These are phyloP conservation scores for Nomada fabriciana DNA, from an alignment of 2,888 invertebrate genomes.

Conservation along the genomic window DNA sequence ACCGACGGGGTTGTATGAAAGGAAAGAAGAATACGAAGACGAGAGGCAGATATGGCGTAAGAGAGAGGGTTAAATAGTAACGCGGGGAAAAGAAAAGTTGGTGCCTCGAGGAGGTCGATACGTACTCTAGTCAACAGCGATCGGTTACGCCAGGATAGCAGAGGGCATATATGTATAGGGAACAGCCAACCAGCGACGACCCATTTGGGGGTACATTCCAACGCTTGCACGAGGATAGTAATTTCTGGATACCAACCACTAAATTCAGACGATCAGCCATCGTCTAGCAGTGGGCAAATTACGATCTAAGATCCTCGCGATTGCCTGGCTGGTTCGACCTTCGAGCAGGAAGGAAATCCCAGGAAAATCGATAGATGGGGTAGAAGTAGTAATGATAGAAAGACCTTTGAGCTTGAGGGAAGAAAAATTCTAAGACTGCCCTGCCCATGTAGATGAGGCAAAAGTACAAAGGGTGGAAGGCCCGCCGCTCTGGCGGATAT, in stretches of 20 bases:
- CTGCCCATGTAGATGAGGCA: slow-evolving; percentile 33
- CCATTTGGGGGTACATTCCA: slow-evolving; percentile 45
- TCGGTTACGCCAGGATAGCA: slow-evolving; percentile 73
- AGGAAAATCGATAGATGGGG: slow-evolving; percentile 30
- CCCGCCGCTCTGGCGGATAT: slow-evolving; percentile 80
- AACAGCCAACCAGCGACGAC: slow-evolving; percentile 53
- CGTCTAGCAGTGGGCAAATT: slow-evolving; percentile 26
- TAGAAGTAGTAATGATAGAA: slow-evolving; percentile 3
- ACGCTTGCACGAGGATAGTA: slow-evolving; percentile 42
- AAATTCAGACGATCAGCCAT: slow-evolving; percentile 47
- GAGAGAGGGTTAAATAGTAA: background rate
- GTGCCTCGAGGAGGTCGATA: slow-evolving; percentile 73
- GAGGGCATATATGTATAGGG: slow-evolving; percentile 20
- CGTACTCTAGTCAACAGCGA: slow-evolving; percentile 71
- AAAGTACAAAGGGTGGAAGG: slow-evolving; percentile 55
- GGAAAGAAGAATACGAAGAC: slow-evolving; percentile 1
- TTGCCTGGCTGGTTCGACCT: slow-evolving; percentile 35
- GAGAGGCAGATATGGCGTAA: slow-evolving; percentile 5
- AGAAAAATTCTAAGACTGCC: slow-evolving; percentile 29
- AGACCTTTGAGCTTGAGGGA: slow-evolving; percentile 16
- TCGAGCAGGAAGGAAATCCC: slow-evolving; percentile 21
- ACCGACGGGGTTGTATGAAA: slow-evolving; percentile 30
- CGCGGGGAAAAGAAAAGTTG: slow-evolving; percentile 50
- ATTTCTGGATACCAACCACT: slow-evolving; percentile 48
- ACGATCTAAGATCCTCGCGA: slow-evolving; percentile 45